These are phyloP conservation scores for Euphydryas editha DNA, from an alignment of 2,888 invertebrate genomes.

Conservation along the genomic window DNA sequence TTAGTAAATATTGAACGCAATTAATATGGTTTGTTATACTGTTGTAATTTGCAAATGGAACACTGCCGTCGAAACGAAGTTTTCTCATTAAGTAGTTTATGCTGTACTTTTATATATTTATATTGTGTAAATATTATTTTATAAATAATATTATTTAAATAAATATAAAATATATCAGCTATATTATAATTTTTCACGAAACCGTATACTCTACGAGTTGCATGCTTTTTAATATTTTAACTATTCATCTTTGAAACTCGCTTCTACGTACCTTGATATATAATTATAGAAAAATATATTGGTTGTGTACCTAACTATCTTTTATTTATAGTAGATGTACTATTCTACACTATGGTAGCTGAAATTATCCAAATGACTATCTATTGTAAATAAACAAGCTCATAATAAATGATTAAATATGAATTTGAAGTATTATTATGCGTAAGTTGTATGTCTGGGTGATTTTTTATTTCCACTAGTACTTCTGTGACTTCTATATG, in stretches of 20 bases:
- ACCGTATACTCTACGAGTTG: conserved; percentile 19
- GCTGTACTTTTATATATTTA: conserved; percentile 48
- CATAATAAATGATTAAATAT: conserved; percentile 58
- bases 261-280: conserved; percentile 43
- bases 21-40: conserved; percentile 39
- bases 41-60: conserved; percentile 42
- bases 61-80: conserved; percentile 62
- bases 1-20: conserved; percentile 37
- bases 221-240: conserved; percentile 42
- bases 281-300: conserved; percentile 48
- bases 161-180: conserved; percentile 10
- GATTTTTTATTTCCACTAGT: background rate
- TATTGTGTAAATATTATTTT: conserved; percentile 43
- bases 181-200: conserved; percentile 22
- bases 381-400: conserved; percentile 72
- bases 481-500: background rate
- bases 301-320: conserved; percentile 63
- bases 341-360: conserved; percentile 62
- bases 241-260: conserved; percentile 43
- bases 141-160: conserved; percentile 12
- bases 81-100: conserved; percentile 36
- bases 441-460: background rate
- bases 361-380: conserved; percentile 56
- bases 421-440: conserved; percentile 33
- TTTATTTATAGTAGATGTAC: conserved; percentile 63